Evolutionary conservation across 2,797 vertebrate species (phyloP), one percentile per base, ranked within the genome.

Genomic region (Ispidina lecontei): DNA sequence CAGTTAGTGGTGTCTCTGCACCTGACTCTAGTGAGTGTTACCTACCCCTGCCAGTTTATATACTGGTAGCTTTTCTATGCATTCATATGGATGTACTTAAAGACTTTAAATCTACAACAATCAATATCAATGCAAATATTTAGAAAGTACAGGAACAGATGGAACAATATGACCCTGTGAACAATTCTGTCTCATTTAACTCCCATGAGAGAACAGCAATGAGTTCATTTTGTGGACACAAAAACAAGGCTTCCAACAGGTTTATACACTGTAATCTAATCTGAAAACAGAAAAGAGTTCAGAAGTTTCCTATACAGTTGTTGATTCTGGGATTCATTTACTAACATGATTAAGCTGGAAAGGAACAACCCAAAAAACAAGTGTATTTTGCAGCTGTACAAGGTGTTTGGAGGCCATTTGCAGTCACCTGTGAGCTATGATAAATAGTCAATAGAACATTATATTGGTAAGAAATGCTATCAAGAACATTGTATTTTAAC

Each of bases 401-500:
- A 87, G 35, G 47, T 81, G 49, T 75, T 90, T 64, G 23, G 35
- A 91, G 51, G 58, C 62, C 39, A 89, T 75, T 59, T 82, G 46
- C 35, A 80, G 64, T 77, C 69, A 79, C 82, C 78, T 84, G n/a
- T 87, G 83, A 86, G 29, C 64, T 74, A 90, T 5, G 41, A 84
- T 74, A 79, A 96, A 84, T 43, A 91, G 46, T 28, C 67, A 87
- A 17, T 3, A 87, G 29, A 28, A 74, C 31, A 80, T 73, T 76
- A 74, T 23, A 68, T 9, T 77, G 41, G 54, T 43, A 65, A 28
- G 67, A 87, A 94, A 92, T 20, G 25, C 51, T 82, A 84, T 18
- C 71, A 88, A 78, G 43, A 90, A 87, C 65, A 43, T 1, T 90
- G 78, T 56, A 55, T 71, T 94, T 91, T 91, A 94, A 94, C 86